Conservation (phyloP, 1,140 invertebrate species). For the Cydia splendana region DNA sequence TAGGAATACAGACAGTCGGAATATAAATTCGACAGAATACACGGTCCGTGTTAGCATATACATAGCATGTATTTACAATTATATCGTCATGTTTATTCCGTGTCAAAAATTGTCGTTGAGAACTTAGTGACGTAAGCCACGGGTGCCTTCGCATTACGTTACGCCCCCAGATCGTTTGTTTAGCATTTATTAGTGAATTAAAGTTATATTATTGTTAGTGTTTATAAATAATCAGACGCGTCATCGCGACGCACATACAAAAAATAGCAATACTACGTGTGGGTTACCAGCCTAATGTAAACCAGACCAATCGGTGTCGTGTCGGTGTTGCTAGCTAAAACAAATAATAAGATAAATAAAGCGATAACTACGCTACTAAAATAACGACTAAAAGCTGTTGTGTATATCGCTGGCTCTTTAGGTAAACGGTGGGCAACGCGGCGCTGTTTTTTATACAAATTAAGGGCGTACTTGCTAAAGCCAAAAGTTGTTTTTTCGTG, state of each 20-base stretch:
- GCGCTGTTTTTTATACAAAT: neutral
- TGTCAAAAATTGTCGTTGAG: neutral
- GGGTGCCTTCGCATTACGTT: constrained; percentile 1
- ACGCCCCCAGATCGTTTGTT: constrained; percentile 14
- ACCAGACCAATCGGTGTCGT: constrained; percentile 75
- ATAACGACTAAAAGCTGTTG: constrained; percentile 49
- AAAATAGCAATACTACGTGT: constrained; percentile 63
- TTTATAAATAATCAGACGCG: constrained; percentile 8
- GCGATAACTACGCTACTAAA: constrained; percentile 55
- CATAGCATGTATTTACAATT: neutral
- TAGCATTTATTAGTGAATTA: constrained; percentile 28
- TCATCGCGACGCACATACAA: constrained; percentile 35
- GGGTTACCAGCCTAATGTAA: constrained; percentile 51
- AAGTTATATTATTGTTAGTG: constrained; percentile 9
- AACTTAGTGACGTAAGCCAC: neutral
- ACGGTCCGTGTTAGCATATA: neutral
- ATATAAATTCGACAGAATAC: no score
- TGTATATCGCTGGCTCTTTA: constrained; percentile 47
- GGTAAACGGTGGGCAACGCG: neutral
- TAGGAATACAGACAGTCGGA: no score
- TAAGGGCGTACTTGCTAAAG: neutral
- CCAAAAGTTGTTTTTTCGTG: constrained; percentile 19
- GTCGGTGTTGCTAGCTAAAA: constrained; percentile 66
- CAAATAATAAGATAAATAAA: constrained; percentile 45
- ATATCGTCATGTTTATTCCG: neutral